Evolutionary conservation across 2,888 invertebrate species (phyloP).

Genomic region (Frankliniella fusca): DNA sequence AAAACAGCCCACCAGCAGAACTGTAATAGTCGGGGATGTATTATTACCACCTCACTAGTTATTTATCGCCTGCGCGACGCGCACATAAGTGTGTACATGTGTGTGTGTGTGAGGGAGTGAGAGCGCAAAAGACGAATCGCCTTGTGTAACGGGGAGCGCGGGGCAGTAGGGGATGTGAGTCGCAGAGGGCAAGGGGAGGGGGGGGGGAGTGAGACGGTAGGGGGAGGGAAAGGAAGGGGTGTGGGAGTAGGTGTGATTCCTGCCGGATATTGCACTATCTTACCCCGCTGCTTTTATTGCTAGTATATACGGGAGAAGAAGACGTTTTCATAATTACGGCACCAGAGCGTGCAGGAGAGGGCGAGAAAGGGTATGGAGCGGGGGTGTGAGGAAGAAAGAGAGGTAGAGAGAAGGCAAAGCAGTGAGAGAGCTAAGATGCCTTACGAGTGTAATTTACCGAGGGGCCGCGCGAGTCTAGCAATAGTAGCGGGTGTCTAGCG

Average conservation of each 20-base stretch:
- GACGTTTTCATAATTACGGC: conserved; percentile 2
- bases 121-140: background rate
- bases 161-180: background rate
- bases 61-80: background rate
- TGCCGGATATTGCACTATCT: conserved; percentile 17
- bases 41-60: background rate
- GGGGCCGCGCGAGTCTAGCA: background rate
- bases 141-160: background rate
- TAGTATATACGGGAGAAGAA: background rate
- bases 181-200: background rate
- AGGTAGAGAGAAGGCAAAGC: background rate
- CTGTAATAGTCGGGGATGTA: background rate
- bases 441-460: conserved; percentile 3
- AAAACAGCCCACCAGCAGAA: too few species aligned
- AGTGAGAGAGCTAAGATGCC: background rate
- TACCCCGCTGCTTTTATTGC: conserved; percentile 19
- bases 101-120: background rate
- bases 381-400: background rate
- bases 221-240: background rate
- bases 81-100: background rate
- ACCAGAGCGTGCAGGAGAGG: background rate
- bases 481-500: background rate
- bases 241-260: background rate
- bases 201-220: background rate
- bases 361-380: background rate